Evolutionary conservation across 2,113 vertebrate species (phyloP), one percentile per base, ranked within the genome.

Genomic region (Chloroceryle aenea): DNA sequence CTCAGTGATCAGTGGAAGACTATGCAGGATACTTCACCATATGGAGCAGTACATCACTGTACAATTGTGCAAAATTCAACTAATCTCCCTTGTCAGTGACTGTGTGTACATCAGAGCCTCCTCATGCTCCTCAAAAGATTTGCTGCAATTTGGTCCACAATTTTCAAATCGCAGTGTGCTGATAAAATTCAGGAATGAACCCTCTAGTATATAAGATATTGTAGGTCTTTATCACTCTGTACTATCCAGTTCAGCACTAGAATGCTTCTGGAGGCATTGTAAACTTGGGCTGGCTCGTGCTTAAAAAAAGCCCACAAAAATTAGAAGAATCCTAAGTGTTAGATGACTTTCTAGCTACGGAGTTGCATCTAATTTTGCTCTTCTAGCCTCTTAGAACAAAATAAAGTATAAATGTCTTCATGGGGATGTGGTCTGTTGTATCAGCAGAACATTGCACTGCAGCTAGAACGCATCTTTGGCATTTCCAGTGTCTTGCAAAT

Each of bases 121-220:
- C 42, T 85, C 32, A 34, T 3, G 3, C 7, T 42, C 32, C 43
- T 68, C 34, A 34, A 69, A 77, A 40, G 17, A 76, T 73, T 71
- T 88, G 17, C 7, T 82, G 7, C 40, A 80, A 83, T 62, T 83
- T 61, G 14, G 18, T 45, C 66, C 52, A 64, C 30, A 80, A 62
- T 71, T 89, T 88, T 48, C 40, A 83, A 45, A 59, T n/a, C 7
- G 4, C 0, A 0, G 12, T 10, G 14, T 61, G 20, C 23, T 69
- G 50, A 89, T 34, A 58, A 71, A 73, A 68, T 50, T 88, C 55
- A 55, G 21, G 29, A 71, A 84, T 23, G 22, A 52, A 7, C 10
- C 13, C 52, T 42, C 21, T 27, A 73, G 20, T 22, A n/a, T 10
- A 36, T 15, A 12, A 87, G 29, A 27, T 29, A 58, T 12, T 50